Conservation (phyloP, 1,140 invertebrate species). For the Dreissena polymorpha region DNA sequence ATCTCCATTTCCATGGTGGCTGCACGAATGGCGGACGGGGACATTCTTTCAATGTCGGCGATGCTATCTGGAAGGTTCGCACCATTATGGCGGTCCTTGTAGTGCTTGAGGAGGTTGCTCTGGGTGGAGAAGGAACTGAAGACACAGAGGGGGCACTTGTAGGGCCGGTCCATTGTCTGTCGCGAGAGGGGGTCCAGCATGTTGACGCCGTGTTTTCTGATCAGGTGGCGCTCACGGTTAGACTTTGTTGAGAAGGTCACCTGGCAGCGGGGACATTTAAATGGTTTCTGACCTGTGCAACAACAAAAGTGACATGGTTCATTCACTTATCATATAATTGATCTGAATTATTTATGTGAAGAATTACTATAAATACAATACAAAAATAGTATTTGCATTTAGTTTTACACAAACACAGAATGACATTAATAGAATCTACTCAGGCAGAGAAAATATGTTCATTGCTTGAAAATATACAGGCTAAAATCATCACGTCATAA, state of each 20-base stretch:
- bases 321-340: too few species aligned
- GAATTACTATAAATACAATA: too few species aligned
- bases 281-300: conserved; percentile 93
- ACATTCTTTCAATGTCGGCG: conserved; percentile 63
- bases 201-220: conserved; percentile 89
- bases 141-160: conserved; percentile 91
- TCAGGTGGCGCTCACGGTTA: conserved; percentile 96
- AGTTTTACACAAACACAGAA: too few species aligned
- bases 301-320: neutral
- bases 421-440: too few species aligned
- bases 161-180: conserved; percentile 85
- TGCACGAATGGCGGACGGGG: conserved; percentile 47
- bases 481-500: too few species aligned
- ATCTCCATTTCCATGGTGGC: conserved; percentile 59
- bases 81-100: conserved; percentile 71
- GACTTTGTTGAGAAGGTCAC: conserved; percentile 97
- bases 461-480: too few species aligned
- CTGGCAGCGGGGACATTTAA: conserved; percentile 94
- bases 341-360: too few species aligned
- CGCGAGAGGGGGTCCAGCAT: conserved; percentile 75
- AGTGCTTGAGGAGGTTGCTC: conserved; percentile 80
- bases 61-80: conserved; percentile 63
- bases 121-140: conserved; percentile 92
- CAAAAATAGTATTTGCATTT: too few species aligned
- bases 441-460: too few species aligned